phyloP scores from a whole-genome alignment of 2,888 invertebrate genomes.

The Acanthopleura granulata region DNA sequence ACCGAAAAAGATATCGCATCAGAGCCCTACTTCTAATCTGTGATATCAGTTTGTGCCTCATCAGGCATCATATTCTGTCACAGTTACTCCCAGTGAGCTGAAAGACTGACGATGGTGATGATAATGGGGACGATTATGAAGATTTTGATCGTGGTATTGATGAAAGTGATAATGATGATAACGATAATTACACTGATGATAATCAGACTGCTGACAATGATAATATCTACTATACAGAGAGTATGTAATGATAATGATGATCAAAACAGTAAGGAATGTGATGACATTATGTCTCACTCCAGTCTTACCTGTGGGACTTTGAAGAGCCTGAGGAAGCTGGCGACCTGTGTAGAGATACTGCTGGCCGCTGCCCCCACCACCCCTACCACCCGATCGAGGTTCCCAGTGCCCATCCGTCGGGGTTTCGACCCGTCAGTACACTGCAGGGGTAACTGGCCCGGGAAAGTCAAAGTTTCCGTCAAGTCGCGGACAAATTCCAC shows the following conservation, averaged over 20 bases:
- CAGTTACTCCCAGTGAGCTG: no score
- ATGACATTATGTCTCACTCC: not conserved
- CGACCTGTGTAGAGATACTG: slow-evolving; percentile 73
- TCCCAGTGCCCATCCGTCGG: not conserved
- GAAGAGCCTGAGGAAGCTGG: slow-evolving; percentile 73
- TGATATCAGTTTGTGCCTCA: no score
- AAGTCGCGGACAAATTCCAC: slow-evolving; percentile 29
- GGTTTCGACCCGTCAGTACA: slow-evolving; percentile 13
- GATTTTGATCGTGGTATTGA: not conserved
- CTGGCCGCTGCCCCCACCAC: slow-evolving; percentile 74
- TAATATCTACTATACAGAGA: no score
- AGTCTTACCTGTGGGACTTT: slow-evolving; percentile 71
- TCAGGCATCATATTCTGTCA: no score
- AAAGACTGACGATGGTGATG: not conserved
- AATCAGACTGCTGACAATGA: no score
- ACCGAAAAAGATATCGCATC: no score
- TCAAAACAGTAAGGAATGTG: no score
- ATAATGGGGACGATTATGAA: not conserved
- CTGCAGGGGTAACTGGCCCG: not conserved
- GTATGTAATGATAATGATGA: no score
- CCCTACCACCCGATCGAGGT: slow-evolving; percentile 71
- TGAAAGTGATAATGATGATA: not conserved
- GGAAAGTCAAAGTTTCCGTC: slow-evolving; percentile 9
- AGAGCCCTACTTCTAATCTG: no score
- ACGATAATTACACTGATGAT: not conserved